Evolutionary conservation across 2,797 vertebrate species (phyloP).

Genomic region (Xiphorhynchus erythropygius): DNA sequence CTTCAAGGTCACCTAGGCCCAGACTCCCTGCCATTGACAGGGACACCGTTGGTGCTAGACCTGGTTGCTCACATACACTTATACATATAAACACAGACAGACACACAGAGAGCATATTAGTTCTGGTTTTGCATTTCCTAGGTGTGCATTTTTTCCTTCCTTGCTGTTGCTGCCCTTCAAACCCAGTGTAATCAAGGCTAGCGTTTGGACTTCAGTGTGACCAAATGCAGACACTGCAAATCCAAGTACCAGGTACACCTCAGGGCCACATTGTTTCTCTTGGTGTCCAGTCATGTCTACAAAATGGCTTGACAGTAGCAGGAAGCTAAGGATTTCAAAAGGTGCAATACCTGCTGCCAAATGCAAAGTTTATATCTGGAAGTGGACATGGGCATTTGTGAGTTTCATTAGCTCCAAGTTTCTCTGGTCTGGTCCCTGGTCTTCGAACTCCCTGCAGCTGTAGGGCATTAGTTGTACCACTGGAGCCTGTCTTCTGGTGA

Average conservation of each 20-base stretch:
- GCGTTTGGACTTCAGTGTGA: not conserved
- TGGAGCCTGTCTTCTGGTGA: not conserved
- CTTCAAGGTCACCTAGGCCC: not conserved
- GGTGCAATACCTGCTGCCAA: not conserved
- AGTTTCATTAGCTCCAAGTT: not conserved
- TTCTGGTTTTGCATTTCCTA: not conserved
- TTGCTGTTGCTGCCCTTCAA: not conserved
- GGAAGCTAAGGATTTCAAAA: not conserved
- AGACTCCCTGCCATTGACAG: not conserved
- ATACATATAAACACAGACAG: not conserved
- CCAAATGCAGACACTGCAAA: not conserved
- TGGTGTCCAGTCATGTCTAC: not conserved
- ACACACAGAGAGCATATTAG: not conserved
- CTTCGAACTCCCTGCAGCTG: not conserved
- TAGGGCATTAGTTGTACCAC: not conserved
- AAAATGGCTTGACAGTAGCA: not conserved
- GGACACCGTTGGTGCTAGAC: too few relatives aligned
- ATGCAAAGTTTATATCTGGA: not conserved
- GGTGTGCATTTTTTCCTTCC: not conserved
- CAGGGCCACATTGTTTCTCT: not conserved
- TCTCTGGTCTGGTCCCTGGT: not conserved
- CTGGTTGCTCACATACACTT: not conserved
- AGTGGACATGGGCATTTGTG: not conserved
- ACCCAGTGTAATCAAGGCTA: not conserved
- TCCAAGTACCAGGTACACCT: not conserved